Percentiles rank a stretch among this genome's conserved stretches.
Conservation (phyloP, 2,797 vertebrate species). For the Heliangelus exortis region DNA sequence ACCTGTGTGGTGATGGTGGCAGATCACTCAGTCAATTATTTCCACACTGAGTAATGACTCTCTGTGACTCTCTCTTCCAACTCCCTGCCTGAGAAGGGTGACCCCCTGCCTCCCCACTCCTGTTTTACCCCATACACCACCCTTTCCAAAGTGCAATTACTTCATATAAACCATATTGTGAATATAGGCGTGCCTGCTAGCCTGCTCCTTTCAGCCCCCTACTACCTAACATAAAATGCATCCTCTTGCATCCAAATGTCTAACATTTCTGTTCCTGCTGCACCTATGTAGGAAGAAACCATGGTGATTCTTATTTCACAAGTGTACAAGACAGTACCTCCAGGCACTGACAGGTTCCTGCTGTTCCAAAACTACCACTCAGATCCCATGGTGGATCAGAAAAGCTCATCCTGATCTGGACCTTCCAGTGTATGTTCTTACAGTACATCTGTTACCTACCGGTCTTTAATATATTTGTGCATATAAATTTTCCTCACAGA, state of each 20-base stretch:
- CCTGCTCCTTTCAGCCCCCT: not conserved
- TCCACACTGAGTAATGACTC: not conserved
- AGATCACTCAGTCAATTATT: not conserved
- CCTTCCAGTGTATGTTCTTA: fast-evolving
- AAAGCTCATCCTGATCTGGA: not conserved
- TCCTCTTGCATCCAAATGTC: not conserved
- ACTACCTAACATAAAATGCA: not conserved
- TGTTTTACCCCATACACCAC: not conserved
- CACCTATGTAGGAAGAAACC: not conserved
- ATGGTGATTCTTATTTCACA: not conserved
- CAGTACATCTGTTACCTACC: not conserved
- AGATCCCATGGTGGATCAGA: not conserved
- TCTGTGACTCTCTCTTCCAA: not conserved
- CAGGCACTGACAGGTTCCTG: not conserved
- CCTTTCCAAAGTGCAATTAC: not conserved
- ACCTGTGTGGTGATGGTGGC: not conserved
- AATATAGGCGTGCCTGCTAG: not conserved
- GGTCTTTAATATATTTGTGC: not conserved
- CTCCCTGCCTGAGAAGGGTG: not conserved
- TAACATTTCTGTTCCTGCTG: not conserved
- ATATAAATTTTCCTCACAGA: not conserved
- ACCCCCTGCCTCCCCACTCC: not conserved
- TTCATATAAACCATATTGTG: not conserved
- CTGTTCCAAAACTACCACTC: not conserved
- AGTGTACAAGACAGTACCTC: not conserved